A percentile compares a stretch with the other conserved stretches of the same genome.
Conservation (phyloP, 2,797 vertebrate species). For the Rhyacichthys aspro region DNA sequence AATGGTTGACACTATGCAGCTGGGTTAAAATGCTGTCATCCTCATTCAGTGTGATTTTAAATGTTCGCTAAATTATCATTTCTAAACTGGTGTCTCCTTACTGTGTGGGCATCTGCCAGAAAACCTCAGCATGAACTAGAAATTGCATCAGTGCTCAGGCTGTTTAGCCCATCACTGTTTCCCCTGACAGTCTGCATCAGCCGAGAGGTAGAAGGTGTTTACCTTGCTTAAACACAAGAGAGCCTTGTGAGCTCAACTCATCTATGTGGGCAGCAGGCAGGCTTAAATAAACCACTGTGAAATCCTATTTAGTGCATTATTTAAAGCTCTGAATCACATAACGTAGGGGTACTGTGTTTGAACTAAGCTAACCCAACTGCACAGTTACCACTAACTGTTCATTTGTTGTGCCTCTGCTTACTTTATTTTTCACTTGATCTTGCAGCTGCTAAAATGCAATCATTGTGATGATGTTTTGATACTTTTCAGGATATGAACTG, state of each 20-base stretch:
- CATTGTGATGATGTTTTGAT: conserved; percentile 4
- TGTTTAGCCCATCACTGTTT: conserved; percentile 39
- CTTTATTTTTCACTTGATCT: not conserved
- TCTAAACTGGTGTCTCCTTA: conserved; percentile 19
- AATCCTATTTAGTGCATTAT: conserved; percentile 71
- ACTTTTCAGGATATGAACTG: conserved; percentile 10
- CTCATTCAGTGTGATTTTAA: too few relatives aligned
- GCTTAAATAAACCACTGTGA: conserved; percentile 52
- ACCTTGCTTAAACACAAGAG: conserved; percentile 49
- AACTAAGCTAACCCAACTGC: conserved; percentile 53
- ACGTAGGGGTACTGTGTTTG: conserved; percentile 52
- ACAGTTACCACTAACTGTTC: conserved; percentile 42
- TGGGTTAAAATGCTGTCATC: too few relatives aligned
- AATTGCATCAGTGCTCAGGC: conserved; percentile 37
- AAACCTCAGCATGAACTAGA: conserved; percentile 40
- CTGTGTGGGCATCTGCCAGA: conserved; percentile 40
- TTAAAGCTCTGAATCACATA: conserved; percentile 61
- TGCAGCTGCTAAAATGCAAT: conserved; percentile 16
- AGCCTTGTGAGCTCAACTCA: conserved; percentile 45
- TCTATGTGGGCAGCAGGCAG: conserved; percentile 39
- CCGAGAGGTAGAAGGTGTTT: conserved; percentile 60
- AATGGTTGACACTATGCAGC: too few relatives aligned
- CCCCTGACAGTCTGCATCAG: conserved; percentile 37
- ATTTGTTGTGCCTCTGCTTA: conserved; percentile 42
- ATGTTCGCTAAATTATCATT: conserved; percentile 32